These are phyloP conservation scores for Zapus hudsonius DNA, from an alignment of 2,113 vertebrate genomes.

Conservation along the genomic window DNA sequence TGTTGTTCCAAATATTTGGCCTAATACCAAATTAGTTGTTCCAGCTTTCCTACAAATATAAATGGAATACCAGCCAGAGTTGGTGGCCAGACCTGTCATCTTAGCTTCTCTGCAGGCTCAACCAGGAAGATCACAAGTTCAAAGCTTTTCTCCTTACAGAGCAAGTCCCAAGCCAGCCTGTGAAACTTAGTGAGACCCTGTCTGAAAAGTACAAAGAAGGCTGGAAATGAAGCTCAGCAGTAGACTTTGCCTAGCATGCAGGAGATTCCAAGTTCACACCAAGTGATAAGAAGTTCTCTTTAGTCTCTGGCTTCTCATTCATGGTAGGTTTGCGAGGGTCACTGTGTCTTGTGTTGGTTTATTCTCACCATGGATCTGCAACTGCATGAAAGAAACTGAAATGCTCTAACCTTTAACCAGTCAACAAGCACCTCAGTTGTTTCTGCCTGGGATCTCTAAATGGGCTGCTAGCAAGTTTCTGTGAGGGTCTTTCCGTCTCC, in stretches of 20 bases:
- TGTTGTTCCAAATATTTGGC: too few species aligned
- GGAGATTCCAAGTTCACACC: too few species aligned
- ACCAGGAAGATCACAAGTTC: too few species aligned
- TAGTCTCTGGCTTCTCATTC: not conserved
- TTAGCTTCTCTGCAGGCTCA: not conserved
- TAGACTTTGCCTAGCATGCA: too few species aligned
- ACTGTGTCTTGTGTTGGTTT: fast-evolving
- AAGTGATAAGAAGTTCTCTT: not conserved
- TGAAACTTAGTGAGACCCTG: not conserved
- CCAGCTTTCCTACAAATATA: not conserved
- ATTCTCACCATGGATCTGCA: not conserved
- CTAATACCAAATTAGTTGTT: not conserved
- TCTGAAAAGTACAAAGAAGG: not conserved
- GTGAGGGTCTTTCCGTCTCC: not conserved
- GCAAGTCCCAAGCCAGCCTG: not conserved
- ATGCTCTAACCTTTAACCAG: too few species aligned
- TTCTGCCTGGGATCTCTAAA: not conserved
- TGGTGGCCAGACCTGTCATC: not conserved
- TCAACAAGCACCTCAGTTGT: fast-evolving
- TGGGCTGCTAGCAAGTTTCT: not conserved
- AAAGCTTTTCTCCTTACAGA: too few species aligned
- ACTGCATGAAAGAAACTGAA: fast-evolving
- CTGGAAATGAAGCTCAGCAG: not conserved
- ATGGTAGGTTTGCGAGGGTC: not conserved
- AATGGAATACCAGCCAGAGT: not conserved